Percentiles rank a stretch among this genome's conserved stretches.
phyloP scores from a whole-genome alignment of 2,888 invertebrate species.

The Hyposoter dolosus region DNA sequence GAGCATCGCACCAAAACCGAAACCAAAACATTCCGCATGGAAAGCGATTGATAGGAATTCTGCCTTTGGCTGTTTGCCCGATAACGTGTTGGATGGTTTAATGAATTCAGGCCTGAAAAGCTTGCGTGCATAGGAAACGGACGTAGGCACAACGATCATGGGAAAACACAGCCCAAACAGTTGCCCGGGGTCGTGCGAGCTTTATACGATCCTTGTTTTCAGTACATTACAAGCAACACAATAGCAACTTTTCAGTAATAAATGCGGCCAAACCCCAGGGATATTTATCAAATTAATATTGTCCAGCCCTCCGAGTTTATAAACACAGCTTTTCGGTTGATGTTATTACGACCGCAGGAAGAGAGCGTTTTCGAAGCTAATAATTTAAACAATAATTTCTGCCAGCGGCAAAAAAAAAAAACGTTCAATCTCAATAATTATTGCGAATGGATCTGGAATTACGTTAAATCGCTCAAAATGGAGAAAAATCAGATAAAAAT shows the following conservation, averaged over 20 bases:
- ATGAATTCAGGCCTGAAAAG: slow-evolving; percentile 5
- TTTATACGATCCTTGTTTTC: not conserved
- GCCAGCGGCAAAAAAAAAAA: not conserved
- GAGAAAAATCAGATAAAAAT: too few relatives aligned
- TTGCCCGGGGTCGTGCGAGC: not conserved
- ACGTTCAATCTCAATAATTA: not conserved
- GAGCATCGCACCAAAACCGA: slow-evolving; percentile 5
- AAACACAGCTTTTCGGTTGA: not conserved
- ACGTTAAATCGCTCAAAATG: not conserved
- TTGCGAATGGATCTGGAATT: not conserved
- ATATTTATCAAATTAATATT: slow-evolving; percentile 23
- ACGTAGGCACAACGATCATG: not conserved
- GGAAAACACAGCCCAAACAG: not conserved
- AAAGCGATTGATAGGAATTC: slow-evolving; percentile 19
- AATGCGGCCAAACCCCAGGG: not conserved
- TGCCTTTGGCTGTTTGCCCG: slow-evolving; percentile 56
- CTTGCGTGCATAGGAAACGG: not conserved
- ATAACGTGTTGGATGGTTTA: not conserved
- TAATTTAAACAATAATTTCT: too few relatives aligned
- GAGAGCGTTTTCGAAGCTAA: not conserved
- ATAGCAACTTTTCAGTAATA: slow-evolving; percentile 14
- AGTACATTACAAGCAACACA: not conserved
- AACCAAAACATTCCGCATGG: slow-evolving; percentile 9
- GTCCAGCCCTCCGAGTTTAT: not conserved
- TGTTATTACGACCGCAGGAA: not conserved